Evolutionary conservation across 1,140 invertebrate genomes (phyloP).

Genomic region (Drosophila kanapiae): DNA sequence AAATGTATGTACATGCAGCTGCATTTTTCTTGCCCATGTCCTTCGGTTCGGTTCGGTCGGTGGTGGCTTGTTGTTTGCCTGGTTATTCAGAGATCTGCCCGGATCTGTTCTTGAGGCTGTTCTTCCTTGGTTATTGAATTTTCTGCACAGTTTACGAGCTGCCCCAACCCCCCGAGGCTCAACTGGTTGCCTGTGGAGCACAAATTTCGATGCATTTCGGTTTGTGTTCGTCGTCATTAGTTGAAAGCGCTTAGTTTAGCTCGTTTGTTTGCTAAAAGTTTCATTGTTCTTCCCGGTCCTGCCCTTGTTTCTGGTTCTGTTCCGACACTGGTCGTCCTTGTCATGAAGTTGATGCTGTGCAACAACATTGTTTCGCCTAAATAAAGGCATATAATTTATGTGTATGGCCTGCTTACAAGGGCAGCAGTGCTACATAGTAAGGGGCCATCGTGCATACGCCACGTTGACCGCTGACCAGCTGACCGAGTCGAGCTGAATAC

Average conservation of each 20-base stretch:
- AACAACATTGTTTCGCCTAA: constrained; percentile 56
- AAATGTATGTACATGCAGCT: constrained; percentile 5
- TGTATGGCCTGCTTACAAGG: constrained; percentile 26
- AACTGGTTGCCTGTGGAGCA: constrained; percentile 36
- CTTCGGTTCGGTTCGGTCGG: constrained; percentile 7
- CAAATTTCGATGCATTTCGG: constrained; percentile 31
- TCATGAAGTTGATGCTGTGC: constrained; percentile 40
- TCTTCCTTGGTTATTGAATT: constrained; percentile 38
- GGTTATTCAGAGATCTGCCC: constrained; percentile 8
- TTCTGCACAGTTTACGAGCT: constrained; percentile 9
- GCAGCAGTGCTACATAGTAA: not conserved
- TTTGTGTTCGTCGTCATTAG: constrained; percentile 41
- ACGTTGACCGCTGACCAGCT: constrained; percentile 21
- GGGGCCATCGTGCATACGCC: constrained; percentile 42
- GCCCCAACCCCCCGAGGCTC: not conserved
- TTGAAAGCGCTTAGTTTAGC: constrained; percentile 45
- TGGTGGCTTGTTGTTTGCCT: constrained; percentile 5
- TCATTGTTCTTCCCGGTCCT: constrained; percentile 14
- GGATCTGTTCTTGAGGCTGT: constrained; percentile 26
- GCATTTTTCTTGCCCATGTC: constrained; percentile 18
- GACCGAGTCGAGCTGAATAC: constrained; percentile 20
- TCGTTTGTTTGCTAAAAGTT: constrained; percentile 50
- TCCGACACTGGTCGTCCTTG: constrained; percentile 18
- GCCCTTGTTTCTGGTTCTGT: not conserved
- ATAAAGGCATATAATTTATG: constrained; percentile 57